phyloP scores from a whole-genome alignment of 2,888 invertebrate genomes.

The Melanophora roralis region DNA sequence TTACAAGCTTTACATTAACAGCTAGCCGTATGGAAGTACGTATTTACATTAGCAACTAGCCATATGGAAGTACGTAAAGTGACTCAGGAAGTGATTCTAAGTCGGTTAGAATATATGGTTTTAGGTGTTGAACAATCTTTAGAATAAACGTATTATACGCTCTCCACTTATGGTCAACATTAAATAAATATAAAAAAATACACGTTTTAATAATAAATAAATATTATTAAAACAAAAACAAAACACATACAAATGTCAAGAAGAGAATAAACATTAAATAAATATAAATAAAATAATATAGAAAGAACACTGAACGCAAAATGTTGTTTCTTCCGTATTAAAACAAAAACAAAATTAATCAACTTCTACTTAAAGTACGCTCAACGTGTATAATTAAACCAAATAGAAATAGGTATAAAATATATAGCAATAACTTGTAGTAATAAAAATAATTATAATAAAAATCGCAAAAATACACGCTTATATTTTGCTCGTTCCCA shows the following conservation, averaged over 20 bases:
- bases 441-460: constrained; percentile 24
- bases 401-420: constrained; percentile 20
- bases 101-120: no score
- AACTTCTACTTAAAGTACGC: constrained; percentile 9
- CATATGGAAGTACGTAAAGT: no score
- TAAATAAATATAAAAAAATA: constrained; percentile 5
- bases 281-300: background rate
- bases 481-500: constrained; percentile 22
- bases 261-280: background rate
- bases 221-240: no score
- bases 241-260: background rate
- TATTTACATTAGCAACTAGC: no score
- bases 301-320: constrained; percentile 47
- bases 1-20: no score
- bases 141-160: no score
- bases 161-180: background rate
- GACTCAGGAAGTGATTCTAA: no score
- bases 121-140: background rate
- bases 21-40: no score
- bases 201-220: constrained; percentile 29
- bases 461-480: constrained; percentile 34
- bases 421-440: background rate
- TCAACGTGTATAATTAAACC: constrained; percentile 32
- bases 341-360: constrained; percentile 20
- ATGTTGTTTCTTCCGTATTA: constrained; percentile 44